Percentiles rank a stretch among this genome's conserved stretches.
phyloP scores from a whole-genome alignment of 2,888 invertebrate genomes.

The Epinotia ramella region DNA sequence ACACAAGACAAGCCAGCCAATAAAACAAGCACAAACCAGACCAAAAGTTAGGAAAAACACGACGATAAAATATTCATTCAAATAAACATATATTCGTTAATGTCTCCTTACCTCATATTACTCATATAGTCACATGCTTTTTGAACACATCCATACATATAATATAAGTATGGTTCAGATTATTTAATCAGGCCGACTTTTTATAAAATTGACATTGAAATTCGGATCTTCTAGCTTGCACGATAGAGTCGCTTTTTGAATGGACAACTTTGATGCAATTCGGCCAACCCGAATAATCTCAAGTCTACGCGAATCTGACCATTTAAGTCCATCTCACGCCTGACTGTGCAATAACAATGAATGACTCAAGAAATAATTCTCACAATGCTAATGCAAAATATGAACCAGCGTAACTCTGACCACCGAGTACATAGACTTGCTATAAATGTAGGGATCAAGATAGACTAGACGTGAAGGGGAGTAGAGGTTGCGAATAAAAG shows the following conservation, averaged over 20 bases:
- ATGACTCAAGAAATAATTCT: background rate
- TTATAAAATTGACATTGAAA: too few species aligned
- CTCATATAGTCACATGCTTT: background rate
- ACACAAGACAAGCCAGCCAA: too few species aligned
- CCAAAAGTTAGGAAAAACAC: too few species aligned
- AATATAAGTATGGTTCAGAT: background rate
- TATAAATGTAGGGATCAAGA: background rate
- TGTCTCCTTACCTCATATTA: background rate
- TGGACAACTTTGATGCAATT: too few species aligned
- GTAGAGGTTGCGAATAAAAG: background rate
- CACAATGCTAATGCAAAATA: too few species aligned
- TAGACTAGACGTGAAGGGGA: too few species aligned
- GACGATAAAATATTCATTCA: too few species aligned
- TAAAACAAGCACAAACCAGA: too few species aligned
- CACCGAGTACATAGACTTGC: background rate
- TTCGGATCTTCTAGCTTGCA: too few species aligned
- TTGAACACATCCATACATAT: background rate
- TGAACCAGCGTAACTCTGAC: background rate
- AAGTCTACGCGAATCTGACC: background rate
- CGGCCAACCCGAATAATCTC: too few species aligned
- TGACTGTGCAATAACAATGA: slow-evolving; percentile 23
- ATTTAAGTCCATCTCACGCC: slow-evolving; percentile 9
- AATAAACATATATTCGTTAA: background rate
- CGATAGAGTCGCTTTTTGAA: too few species aligned
- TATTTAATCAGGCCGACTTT: too few species aligned